phyloP scores from a whole-genome alignment of 2,113 vertebrate genomes.

The Aspiorhynchus laticeps region DNA sequence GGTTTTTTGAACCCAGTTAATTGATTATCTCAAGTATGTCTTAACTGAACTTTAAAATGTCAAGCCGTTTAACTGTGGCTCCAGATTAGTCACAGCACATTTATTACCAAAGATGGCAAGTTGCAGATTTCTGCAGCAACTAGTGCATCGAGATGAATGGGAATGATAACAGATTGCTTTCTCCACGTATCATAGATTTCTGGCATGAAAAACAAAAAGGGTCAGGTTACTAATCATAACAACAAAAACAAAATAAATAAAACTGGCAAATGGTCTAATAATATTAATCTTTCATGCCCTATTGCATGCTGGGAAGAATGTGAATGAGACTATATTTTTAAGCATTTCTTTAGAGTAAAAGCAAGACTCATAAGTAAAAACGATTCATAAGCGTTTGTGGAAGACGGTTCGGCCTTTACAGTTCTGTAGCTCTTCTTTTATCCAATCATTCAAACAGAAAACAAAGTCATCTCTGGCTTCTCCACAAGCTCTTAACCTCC shows the following conservation, averaged over 20 bases:
- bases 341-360: not conserved
- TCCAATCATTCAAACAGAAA: not conserved
- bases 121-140: not conserved
- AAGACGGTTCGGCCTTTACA: not conserved
- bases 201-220: not conserved
- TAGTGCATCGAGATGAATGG: not conserved
- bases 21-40: not conserved
- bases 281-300: not conserved
- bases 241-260: not conserved
- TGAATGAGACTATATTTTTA: not conserved
- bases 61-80: not conserved
- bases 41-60: not conserved
- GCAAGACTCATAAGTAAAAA: not conserved
- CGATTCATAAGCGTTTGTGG: not conserved
- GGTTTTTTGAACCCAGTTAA: not conserved
- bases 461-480: not conserved
- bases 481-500: not conserved
- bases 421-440: not conserved
- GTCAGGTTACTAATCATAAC: not conserved
- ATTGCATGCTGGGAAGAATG: conserved; percentile 1
- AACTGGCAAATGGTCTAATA: not conserved
- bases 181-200: not conserved
- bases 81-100: not conserved
- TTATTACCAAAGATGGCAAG: conserved; percentile 7
- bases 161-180: not conserved